A percentile compares a stretch with the other conserved stretches of the same genome.
Evolutionary conservation across 2,113 vertebrate species (phyloP).

Genomic region (Plestiodon gilberti): DNA sequence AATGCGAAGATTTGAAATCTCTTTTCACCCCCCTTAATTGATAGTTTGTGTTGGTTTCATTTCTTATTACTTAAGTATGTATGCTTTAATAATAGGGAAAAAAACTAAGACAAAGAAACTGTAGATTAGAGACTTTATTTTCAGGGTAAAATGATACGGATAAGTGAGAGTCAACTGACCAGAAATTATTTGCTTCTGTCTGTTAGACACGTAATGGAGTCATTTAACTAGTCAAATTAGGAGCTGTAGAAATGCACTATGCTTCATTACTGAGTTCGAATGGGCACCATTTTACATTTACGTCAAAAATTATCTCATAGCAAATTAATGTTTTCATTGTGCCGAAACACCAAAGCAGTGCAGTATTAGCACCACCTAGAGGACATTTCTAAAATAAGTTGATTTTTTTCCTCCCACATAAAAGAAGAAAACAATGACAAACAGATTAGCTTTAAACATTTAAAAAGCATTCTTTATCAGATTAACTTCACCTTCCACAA

Average conservation of each 20-base stretch:
- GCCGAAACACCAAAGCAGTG: conserved; percentile 74
- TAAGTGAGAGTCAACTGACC: conserved; percentile 99
- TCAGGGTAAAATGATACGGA: conserved; percentile 93
- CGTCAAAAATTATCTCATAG: conserved; percentile 99
- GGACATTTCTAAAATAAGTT: conserved; percentile 63
- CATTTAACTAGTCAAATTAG: conserved; percentile 99
- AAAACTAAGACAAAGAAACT: conserved; percentile 83
- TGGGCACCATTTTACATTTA: conserved; percentile 99
- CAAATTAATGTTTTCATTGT: conserved; percentile 99
- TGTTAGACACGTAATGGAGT: conserved; percentile 99
- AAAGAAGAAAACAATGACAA: conserved; percentile 14
- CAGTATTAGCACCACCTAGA: conserved; percentile 94
- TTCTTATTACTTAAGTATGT: conserved; percentile 76
- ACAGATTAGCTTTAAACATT: conserved; percentile 5
- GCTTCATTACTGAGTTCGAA: conserved; percentile 99
- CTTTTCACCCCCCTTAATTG: conserved; percentile 60
- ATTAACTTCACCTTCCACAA: background rate
- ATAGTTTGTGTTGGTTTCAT: conserved; percentile 70
- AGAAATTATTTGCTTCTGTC: conserved; percentile 99
- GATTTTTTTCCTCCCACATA: background rate
- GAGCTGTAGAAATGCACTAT: conserved; percentile 98
- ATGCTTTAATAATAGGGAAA: conserved; percentile 80
- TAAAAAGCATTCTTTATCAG: background rate
- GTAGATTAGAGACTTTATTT: conserved; percentile 89
- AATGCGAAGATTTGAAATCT: conserved; percentile 21